Conservation (phyloP, 2,888 invertebrate genomes). For the Eueremaeus valkanovi region DNA sequence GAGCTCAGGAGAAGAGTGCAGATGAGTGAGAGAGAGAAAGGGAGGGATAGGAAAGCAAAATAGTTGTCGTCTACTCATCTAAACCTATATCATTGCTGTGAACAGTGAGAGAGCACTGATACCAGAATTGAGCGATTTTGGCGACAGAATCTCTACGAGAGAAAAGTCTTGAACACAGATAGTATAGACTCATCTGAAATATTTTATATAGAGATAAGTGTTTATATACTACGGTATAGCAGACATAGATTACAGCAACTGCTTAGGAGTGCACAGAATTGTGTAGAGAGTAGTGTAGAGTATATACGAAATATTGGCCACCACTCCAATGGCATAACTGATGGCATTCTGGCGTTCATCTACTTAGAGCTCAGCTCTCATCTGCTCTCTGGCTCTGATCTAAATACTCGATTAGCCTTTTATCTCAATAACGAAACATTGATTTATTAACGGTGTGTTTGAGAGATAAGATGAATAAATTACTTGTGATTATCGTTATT, state of each 20-base stretch:
- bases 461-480: constrained; percentile 34
- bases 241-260: not conserved
- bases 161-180: not conserved
- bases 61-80: constrained; percentile 18
- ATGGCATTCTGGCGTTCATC: not conserved
- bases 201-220: not conserved
- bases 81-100: constrained; percentile 15
- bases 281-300: not conserved
- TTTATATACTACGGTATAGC: not conserved
- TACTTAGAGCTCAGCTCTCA: not conserved
- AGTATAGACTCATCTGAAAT: constrained; percentile 7
- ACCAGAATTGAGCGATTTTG: constrained; percentile 25
- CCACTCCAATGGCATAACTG: not conserved
- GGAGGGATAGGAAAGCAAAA: not conserved
- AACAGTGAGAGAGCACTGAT: constrained; percentile 10
- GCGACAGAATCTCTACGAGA: constrained; percentile 7
- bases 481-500: constrained; percentile 27
- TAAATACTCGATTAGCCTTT: constrained; percentile 31
- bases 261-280: not conserved
- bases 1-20: not conserved
- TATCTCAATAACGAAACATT: constrained; percentile 33
- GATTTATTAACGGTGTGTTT: constrained; percentile 30
- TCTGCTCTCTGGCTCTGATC: constrained; percentile 16
- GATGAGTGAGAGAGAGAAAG: constrained; percentile 1
- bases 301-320: not conserved